Evolutionary conservation across 2,113 vertebrate species (phyloP).

Genomic region (Junco hyemalis): DNA sequence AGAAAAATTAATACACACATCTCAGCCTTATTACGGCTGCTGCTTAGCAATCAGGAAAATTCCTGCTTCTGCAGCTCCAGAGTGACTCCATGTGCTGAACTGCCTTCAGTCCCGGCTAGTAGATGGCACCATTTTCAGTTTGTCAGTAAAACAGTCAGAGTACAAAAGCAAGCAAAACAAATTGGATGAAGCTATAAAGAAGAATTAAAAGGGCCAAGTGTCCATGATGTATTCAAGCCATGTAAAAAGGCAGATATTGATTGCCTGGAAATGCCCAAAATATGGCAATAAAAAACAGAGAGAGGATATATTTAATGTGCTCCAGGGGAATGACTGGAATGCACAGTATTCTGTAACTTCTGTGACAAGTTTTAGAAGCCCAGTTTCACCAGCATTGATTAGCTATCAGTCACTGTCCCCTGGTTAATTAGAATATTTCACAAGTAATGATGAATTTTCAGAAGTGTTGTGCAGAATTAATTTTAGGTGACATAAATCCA

Average conservation of each 20-base stretch:
- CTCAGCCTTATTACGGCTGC: not conserved
- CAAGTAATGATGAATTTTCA: not conserved
- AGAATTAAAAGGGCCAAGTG: not conserved
- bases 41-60: not conserved
- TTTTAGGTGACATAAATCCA: not conserved
- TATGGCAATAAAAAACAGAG: not conserved
- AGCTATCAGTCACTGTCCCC: not conserved
- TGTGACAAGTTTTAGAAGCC: not conserved
- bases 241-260: not conserved
- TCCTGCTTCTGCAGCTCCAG: not conserved
- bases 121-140: not conserved
- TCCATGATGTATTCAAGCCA: not conserved
- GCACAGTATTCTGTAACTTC: not conserved
- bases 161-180: not conserved
- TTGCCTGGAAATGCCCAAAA: not conserved
- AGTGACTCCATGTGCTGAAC: not conserved
- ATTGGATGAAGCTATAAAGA: not conserved
- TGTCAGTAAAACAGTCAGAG: not conserved
- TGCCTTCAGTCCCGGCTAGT: not conserved
- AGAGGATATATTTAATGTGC: not conserved
- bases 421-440: not conserved
- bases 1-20: constrained; percentile 13
- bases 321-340: not conserved
- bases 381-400: not conserved
- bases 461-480: not conserved